Evolutionary conservation across 1,140 invertebrate genomes (phyloP).

Genomic region (Conus ventricosus): DNA sequence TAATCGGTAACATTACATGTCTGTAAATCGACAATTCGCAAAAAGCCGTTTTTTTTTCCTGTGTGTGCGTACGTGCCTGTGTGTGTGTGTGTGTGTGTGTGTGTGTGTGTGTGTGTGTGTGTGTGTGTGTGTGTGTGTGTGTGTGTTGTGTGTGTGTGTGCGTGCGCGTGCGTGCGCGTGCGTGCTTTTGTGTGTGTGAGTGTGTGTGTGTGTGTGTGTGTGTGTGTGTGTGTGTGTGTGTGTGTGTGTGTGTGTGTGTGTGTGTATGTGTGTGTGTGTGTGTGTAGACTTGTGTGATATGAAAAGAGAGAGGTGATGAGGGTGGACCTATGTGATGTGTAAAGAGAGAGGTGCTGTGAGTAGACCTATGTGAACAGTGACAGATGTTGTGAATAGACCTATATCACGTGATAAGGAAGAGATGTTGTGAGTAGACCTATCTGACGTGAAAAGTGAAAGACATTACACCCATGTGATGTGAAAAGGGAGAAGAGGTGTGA

Average conservation of each 20-base stretch:
- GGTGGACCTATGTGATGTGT: no score
- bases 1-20: no score
- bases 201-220: background rate
- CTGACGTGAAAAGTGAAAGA: no score
- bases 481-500: no score
- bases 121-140: slow-evolving; percentile 11
- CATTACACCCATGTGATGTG: no score
- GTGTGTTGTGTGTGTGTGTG: background rate
- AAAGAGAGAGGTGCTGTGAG: no score
- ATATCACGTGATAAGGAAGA: no score
- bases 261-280: background rate
- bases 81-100: background rate
- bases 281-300: background rate
- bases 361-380: no score
- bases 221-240: background rate
- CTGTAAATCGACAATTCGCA: no score
- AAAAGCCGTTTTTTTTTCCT: background rate
- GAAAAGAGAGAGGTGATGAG: no score
- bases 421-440: no score
- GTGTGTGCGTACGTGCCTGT: background rate
- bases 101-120: background rate
- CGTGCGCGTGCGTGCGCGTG: background rate
- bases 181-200: background rate
- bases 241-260: background rate
- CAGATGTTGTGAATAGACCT: no score